Base-by-base conservation (phyloP, 2,888 invertebrate genomes). In the Dinocampus coccinellae region DNA sequence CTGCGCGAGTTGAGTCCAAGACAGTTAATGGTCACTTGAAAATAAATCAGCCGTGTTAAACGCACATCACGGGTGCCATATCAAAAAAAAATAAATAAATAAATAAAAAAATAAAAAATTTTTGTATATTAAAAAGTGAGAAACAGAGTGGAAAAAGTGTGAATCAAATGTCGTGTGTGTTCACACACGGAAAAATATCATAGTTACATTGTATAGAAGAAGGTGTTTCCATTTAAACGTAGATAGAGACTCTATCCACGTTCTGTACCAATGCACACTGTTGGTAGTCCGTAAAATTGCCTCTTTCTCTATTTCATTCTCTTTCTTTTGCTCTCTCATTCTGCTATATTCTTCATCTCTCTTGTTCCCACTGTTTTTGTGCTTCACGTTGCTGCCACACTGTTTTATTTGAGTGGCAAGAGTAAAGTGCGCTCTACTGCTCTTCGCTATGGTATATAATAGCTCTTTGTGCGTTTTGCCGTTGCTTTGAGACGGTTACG, bases 261-360 rank as follows among this genome's bases (percentile, higher is more conserved):
- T 34, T 47, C 47, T 24, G 39, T 34, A 63, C 47, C 13, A n/a
- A 34, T 58, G 52, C 68, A 68, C 58, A 55, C 63, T 75, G 75
- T 74, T 73, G 71, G 69, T 70, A 73, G 75, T 69, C 74, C 75
- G 75, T 73, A 76, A 76, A 74, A 76, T 76, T 74, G 74, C 75
- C 70, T 75, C 71, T 70, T 63, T 69, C 63, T 69, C 66, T 70
- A 72, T 66, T 65, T 72, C 72, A 61, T 29, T 16, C 16, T 47
- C 16, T 7, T 29, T 20, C 34, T 33, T 33, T 20, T 20, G 60
- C 36, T 34, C 60, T n/a, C 36, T 34, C 60, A 34, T 34, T 58
- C n/a, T n/a, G n/a, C n/a, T n/a, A n/a, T n/a, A n/a, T n/a, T n/a
- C n/a, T n/a, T n/a, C n/a, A n/a, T n/a, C n/a, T n/a, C n/a, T n/a